Conservation (phyloP, 2,113 vertebrate species). For the Calypte anna region DNA sequence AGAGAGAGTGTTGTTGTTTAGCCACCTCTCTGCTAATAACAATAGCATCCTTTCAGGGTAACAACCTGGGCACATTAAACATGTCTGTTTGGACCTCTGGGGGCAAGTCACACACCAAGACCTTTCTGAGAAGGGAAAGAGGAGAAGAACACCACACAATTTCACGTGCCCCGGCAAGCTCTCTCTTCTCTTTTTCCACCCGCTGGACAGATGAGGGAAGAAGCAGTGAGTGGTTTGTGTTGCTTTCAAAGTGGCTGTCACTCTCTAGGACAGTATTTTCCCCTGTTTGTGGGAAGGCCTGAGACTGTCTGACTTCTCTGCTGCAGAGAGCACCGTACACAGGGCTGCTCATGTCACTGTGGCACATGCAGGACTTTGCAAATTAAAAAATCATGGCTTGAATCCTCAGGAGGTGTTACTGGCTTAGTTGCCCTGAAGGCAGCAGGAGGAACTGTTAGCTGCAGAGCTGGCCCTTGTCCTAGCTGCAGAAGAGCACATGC, state of each 20-base stretch:
- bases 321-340: background rate
- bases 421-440: background rate
- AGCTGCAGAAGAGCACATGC: background rate
- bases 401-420: background rate
- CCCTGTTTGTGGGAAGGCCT: background rate
- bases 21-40: background rate
- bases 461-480: background rate
- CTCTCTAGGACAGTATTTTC: background rate
- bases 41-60: background rate
- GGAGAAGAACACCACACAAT: background rate
- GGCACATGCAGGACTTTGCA: background rate
- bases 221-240: background rate
- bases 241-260: background rate
- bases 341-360: rapidly evolving
- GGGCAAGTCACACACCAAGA: background rate
- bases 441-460: background rate
- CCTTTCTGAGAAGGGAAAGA: background rate
- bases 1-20: background rate
- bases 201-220: background rate
- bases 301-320: background rate
- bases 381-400: background rate
- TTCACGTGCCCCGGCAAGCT: background rate
- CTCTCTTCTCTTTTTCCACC: background rate
- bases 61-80: background rate
- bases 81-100: background rate